phyloP scores from a whole-genome alignment of 2,888 invertebrate genomes.

The Meganola albula region DNA sequence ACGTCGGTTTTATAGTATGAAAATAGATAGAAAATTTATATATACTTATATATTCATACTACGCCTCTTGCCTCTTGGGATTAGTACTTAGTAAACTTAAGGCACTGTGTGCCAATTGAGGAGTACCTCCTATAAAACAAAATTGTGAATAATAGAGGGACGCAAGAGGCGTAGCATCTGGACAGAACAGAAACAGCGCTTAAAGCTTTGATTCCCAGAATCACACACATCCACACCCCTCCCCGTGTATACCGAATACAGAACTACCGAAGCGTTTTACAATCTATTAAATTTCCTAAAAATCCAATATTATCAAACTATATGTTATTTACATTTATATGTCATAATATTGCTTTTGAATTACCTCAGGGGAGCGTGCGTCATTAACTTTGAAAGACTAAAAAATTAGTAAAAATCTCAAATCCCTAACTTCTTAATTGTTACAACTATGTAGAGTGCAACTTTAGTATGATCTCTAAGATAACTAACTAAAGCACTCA shows the following conservation, averaged over 20 bases:
- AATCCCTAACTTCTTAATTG: slow-evolving; percentile 64
- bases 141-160: slow-evolving; percentile 13
- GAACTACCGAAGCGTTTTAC: slow-evolving; percentile 67
- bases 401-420: slow-evolving; percentile 70
- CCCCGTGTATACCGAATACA: slow-evolving; percentile 54
- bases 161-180: slow-evolving; percentile 49
- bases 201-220: slow-evolving; percentile 77
- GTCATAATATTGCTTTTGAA: slow-evolving; percentile 77
- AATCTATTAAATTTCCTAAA: slow-evolving; percentile 73
- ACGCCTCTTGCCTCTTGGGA: slow-evolving; percentile 43
- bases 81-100: slow-evolving; percentile 1
- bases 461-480: slow-evolving; percentile 58
- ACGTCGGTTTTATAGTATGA: slow-evolving; percentile 61
- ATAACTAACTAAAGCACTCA: slow-evolving; percentile 71
- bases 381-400: slow-evolving; percentile 59
- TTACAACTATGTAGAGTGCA: slow-evolving; percentile 70
- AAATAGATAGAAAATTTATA: slow-evolving; percentile 65
- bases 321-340: slow-evolving; percentile 75
- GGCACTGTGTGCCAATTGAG: slow-evolving; percentile 4
- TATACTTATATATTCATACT: slow-evolving; percentile 45
- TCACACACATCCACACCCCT: slow-evolving; percentile 62
- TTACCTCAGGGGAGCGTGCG: slow-evolving; percentile 75
- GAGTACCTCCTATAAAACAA: slow-evolving; percentile 20
- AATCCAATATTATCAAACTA: slow-evolving; percentile 75
- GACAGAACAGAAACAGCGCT: slow-evolving; percentile 63